Evolutionary conservation across 1,140 invertebrate genomes (phyloP).

Genomic region (Liolophura sinensis): DNA sequence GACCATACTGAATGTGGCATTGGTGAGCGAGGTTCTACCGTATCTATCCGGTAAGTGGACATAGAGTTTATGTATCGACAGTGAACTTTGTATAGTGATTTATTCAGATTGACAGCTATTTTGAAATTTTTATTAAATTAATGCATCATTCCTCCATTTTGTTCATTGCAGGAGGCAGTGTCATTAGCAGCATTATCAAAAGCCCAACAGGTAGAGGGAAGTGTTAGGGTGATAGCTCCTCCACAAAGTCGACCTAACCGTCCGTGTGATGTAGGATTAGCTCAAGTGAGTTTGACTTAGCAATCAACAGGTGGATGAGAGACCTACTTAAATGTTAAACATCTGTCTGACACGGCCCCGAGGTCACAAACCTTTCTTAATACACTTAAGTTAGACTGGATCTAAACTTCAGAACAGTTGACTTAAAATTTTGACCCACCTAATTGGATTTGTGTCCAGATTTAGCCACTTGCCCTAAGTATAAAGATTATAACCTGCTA

Average conservation of each 20-base stretch:
- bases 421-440: no score
- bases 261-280: not conserved
- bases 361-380: no score
- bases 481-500: no score
- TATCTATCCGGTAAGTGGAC: not conserved
- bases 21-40: no score
- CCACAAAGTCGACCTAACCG: not conserved
- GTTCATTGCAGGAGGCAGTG: constrained; percentile 30
- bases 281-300: not conserved
- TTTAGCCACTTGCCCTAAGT: no score
- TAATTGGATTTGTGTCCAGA: no score
- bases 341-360: no score
- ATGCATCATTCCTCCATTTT: not conserved
- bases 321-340: no score
- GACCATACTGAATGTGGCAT: no score
- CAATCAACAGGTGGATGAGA: no score
- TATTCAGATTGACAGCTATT: not conserved
- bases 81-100: not conserved
- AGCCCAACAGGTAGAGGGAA: constrained; percentile 18
- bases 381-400: no score
- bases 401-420: no score
- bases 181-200: constrained; percentile 17
- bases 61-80: not conserved
- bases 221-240: not conserved
- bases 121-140: not conserved